Conservation (phyloP, 1,140 invertebrate species). For the Pachypeltis micranthus region DNA sequence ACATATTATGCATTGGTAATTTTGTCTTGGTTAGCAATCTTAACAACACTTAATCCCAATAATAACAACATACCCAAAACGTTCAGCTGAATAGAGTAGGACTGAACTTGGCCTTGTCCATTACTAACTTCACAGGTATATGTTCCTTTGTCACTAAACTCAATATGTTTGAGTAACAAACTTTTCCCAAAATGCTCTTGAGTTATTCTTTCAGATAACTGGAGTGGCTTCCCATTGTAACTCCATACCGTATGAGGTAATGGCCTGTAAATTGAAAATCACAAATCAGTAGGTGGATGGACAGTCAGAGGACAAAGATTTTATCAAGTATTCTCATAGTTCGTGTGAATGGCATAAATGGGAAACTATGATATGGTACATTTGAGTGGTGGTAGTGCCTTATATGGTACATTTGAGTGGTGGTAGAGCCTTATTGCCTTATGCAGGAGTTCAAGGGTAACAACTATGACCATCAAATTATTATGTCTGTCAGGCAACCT, state of each 20-base stretch:
- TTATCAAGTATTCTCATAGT: too few species aligned
- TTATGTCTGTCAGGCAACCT: too few species aligned
- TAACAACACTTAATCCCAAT: too few species aligned
- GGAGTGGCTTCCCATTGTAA: slow-evolving; percentile 57
- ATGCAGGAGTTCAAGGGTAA: too few species aligned
- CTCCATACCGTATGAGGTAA: slow-evolving; percentile 72
- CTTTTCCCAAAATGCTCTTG: slow-evolving; percentile 88
- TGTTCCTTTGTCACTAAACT: slow-evolving; percentile 71
- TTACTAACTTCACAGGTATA: slow-evolving; percentile 88
- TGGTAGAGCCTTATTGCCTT: too few species aligned
- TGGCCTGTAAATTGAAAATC: slow-evolving; percentile 39
- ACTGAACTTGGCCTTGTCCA: slow-evolving; percentile 69
- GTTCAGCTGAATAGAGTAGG: slow-evolving; percentile 69
- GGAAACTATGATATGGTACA: too few species aligned
- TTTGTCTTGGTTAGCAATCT: too few species aligned
- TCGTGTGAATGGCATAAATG: too few species aligned
- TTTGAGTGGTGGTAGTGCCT: too few species aligned
- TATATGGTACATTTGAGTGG: too few species aligned
- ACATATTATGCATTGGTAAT: too few species aligned
- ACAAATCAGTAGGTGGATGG: slow-evolving; percentile 2
- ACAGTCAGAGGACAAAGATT: not conserved
- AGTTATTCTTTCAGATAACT: slow-evolving; percentile 58
- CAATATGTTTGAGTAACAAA: slow-evolving; percentile 69
- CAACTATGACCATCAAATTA: too few species aligned
- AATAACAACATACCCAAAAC: slow-evolving; percentile 51